Percentiles rank a stretch among this genome's conserved stretches.
phyloP scores from a whole-genome alignment of 2,888 invertebrate genomes.

The Maniola hyperantus region DNA sequence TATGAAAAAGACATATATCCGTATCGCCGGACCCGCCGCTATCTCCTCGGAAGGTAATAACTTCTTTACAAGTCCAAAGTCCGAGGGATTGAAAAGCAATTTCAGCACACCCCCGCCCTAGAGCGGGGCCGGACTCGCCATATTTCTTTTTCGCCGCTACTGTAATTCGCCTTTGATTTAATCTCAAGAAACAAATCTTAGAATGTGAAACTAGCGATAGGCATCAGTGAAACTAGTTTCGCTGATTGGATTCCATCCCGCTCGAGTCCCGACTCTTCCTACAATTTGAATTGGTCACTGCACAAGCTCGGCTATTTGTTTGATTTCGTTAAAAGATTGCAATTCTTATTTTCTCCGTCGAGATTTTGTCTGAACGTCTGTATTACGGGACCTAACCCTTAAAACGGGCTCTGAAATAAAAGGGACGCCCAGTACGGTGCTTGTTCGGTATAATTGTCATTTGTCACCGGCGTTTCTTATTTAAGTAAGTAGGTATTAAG shows the following conservation, averaged over 20 bases:
- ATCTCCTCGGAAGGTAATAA: conserved; percentile 83
- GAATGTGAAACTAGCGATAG: conserved; percentile 82
- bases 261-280: conserved; percentile 59
- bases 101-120: conserved; percentile 81
- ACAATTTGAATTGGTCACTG: conserved; percentile 74
- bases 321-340: conserved; percentile 77
- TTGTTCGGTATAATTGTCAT: conserved; percentile 15
- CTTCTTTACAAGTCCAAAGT: conserved; percentile 85
- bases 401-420: conserved; percentile 24
- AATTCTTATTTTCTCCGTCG: conserved; percentile 68
- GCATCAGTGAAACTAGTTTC: conserved; percentile 79
- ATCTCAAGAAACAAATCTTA: conserved; percentile 83
- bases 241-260: conserved; percentile 78
- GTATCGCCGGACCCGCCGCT: conserved; percentile 82
- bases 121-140: conserved; percentile 76
- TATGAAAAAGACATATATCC: conserved; percentile 83
- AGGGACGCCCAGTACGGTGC: conserved; percentile 13
- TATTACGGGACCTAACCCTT: conserved; percentile 39
- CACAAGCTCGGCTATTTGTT: conserved; percentile 71
- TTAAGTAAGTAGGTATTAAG: too few relatives aligned
- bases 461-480: conserved; percentile 5
- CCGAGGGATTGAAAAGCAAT: conserved; percentile 85
- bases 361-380: conserved; percentile 39
- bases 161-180: conserved; percentile 83
- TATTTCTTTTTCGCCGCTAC: conserved; percentile 82